A percentile compares a stretch with the other conserved stretches of the same genome.
These are phyloP conservation scores for Cephus pygmeus DNA, from an alignment of 2,888 invertebrate genomes.

Conservation along the genomic window DNA sequence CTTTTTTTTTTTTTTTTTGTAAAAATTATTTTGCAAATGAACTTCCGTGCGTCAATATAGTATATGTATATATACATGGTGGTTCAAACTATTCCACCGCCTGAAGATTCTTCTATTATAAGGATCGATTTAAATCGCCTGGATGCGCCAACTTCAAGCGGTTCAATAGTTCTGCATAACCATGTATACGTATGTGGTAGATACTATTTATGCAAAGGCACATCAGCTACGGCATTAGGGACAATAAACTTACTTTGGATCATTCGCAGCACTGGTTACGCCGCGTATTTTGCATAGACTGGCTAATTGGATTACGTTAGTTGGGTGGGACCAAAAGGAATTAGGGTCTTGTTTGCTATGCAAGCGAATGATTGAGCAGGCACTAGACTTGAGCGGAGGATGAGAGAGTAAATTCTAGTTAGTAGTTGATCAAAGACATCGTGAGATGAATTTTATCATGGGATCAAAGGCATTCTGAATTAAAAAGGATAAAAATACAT, in stretches of 20 bases:
- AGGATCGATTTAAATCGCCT: neutral
- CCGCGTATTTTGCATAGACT: conserved; percentile 21
- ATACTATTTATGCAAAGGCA: neutral
- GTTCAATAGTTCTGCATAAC: neutral
- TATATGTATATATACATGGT: neutral
- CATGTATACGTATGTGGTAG: no score
- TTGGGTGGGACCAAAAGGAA: conserved; percentile 25
- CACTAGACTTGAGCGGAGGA: conserved; percentile 10
- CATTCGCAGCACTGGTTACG: conserved; percentile 1
- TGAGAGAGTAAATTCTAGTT: neutral
- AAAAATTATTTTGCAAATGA: neutral
- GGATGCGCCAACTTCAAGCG: neutral
- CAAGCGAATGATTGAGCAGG: conserved; percentile 21
- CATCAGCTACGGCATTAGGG: neutral
- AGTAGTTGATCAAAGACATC: conserved; percentile 2
- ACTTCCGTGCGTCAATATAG: neutral
- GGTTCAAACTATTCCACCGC: neutral
- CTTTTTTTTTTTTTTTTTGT: neutral
- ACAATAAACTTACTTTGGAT: neutral
- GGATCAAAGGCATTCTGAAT: neutral
- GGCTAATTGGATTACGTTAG: conserved; percentile 30
- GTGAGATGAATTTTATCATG: neutral
- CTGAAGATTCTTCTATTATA: neutral
- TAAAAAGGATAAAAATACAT: conserved; percentile 1
- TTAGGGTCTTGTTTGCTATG: conserved; percentile 31